Percentiles rank a stretch among this genome's conserved stretches.
Conservation (phyloP, 2,113 vertebrate genomes). For the Coptodon rendalli region DNA sequence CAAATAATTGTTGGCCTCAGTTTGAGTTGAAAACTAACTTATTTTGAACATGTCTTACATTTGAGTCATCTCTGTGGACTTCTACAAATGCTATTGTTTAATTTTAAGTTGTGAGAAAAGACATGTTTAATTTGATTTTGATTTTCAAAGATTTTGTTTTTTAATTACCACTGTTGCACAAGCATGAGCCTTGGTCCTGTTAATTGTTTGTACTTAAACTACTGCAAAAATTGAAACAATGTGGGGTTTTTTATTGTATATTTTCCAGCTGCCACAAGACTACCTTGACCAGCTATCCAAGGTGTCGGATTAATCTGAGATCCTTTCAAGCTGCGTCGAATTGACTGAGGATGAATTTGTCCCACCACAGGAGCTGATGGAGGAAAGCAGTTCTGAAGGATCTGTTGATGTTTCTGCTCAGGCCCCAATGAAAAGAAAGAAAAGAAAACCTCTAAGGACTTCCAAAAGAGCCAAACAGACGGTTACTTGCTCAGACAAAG, state of each 20-base stretch:
- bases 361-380: not conserved
- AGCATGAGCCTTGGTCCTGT: not conserved
- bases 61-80: not conserved
- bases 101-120: not conserved
- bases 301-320: not conserved
- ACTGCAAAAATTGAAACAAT: not conserved
- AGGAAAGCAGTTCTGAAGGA: not conserved
- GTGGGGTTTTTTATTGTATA: not conserved
- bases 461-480: not conserved
- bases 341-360: not conserved
- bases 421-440: not conserved
- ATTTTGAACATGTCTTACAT: not conserved
- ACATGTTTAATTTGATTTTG: not conserved
- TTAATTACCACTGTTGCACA: not conserved
- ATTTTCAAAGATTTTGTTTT: not conserved
- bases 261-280: not conserved
- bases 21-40: not conserved
- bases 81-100: not conserved
- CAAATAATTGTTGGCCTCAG: not conserved
- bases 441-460: not conserved
- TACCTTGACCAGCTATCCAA: not conserved
- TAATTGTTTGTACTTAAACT: not conserved
- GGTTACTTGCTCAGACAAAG: not conserved
- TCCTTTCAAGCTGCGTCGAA: accelerated
- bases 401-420: not conserved